phyloP scores from a whole-genome alignment of 2,888 invertebrate genomes.

The Epistrophe grossulariae region DNA sequence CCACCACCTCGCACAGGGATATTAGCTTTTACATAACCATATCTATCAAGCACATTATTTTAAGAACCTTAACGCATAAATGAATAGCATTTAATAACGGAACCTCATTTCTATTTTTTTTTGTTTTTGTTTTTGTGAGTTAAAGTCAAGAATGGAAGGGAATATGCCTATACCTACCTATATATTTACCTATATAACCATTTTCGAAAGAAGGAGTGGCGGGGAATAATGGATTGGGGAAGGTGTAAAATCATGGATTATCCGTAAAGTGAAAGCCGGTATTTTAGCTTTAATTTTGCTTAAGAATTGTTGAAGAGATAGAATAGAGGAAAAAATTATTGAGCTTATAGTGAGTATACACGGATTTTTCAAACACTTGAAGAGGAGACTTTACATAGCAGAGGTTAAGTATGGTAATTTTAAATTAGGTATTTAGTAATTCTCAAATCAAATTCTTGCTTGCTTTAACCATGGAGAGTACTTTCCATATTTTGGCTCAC shows the following conservation, averaged over 20 bases:
- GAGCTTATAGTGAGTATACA: too few relatives aligned
- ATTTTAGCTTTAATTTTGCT: background rate
- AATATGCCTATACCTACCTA: background rate
- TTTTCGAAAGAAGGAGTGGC: background rate
- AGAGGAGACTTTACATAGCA: too few relatives aligned
- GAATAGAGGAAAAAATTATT: too few relatives aligned
- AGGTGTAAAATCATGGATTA: background rate
- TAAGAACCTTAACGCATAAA: constrained; percentile 27
- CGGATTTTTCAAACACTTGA: too few relatives aligned
- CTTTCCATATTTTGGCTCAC: too few relatives aligned
- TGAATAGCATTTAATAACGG: constrained; percentile 19
- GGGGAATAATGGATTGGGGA: background rate
- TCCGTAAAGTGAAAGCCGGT: background rate
- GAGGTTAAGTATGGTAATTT: too few relatives aligned
- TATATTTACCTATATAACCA: too few relatives aligned
- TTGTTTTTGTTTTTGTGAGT: background rate
- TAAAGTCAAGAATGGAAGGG: constrained; percentile 6
- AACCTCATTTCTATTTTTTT: background rate
- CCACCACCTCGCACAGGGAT: constrained; percentile 1
- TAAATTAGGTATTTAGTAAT: too few relatives aligned
- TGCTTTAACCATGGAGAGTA: too few relatives aligned
- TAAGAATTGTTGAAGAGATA: background rate
- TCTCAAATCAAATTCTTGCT: too few relatives aligned
- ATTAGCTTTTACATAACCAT: constrained; percentile 38
- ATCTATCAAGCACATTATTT: constrained; percentile 19